Conservation (phyloP, 2,888 invertebrate genomes). For the Ryuthela nishihirai region DNA sequence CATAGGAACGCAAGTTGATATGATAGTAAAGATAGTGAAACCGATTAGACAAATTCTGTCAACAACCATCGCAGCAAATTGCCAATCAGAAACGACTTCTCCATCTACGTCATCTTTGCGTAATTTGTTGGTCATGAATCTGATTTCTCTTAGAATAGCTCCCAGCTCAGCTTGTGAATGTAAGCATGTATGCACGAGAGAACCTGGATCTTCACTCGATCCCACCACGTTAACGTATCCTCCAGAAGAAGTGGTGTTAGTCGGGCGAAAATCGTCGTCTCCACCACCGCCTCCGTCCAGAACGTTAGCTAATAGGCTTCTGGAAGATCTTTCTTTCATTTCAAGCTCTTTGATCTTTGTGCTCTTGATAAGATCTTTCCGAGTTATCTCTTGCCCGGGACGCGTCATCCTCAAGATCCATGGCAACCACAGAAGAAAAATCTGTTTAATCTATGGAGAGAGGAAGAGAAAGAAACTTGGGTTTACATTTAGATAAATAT, state of each 20-base stretch:
- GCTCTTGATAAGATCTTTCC: constrained; percentile 68
- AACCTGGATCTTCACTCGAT: constrained; percentile 50
- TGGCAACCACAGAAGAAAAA: constrained; percentile 96
- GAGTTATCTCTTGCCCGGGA: constrained; percentile 78
- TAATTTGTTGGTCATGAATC: constrained; percentile 89
- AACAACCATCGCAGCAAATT: constrained; percentile 97
- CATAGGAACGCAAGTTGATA: constrained; percentile 86
- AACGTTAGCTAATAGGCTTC: constrained; percentile 92
- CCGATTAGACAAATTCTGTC: constrained; percentile 94
- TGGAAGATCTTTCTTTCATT: constrained; percentile 82
- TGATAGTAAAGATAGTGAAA: constrained; percentile 89
- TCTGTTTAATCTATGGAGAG: constrained; percentile 74
- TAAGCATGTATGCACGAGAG: constrained; percentile 22
- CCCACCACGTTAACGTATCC: constrained; percentile 55
- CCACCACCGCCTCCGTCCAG: constrained; percentile 73
- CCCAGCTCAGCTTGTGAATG: constrained; percentile 67
- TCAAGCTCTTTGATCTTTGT: constrained; percentile 75
- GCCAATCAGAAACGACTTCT: constrained; percentile 92
- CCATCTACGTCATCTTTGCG: constrained; percentile 91
- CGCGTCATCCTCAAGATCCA: constrained; percentile 94
- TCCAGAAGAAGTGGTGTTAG: constrained; percentile 12
- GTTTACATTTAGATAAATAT: too few species aligned
- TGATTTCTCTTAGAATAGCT: constrained; percentile 89
- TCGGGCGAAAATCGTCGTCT: constrained; percentile 77
- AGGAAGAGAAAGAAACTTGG: too few species aligned